Evolutionary conservation across 2,888 invertebrate genomes (phyloP), one percentile per base, ranked within the genome.

Genomic region (Gastracanthus pulcherrimus): DNA sequence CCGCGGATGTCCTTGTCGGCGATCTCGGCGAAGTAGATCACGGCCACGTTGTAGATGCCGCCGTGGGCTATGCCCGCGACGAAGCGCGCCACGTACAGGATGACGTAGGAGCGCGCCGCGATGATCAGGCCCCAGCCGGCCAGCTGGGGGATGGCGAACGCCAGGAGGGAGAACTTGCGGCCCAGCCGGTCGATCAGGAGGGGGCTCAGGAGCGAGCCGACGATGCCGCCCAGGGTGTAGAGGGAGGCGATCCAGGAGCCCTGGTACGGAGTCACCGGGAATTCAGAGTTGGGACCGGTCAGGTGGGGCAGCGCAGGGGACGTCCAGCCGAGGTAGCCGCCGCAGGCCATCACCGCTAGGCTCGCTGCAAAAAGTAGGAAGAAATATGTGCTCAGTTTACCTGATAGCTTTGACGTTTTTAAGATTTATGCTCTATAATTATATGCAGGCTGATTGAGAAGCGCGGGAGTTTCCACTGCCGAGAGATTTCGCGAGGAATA

Each of bases 1-100:
- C 94, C 94, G 36, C 94, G 89, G 41, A 93, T 92, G 26, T 92
- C 92, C 38, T 93, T 93, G 67, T 94, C 93, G 0, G 94, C 92
- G 60, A 94, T 93, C 89, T 94, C 95, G 2, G 93, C 93, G 16
- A 94, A 91, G 87, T 94, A 95, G 86, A 94, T 93, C 0, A 94
- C 93, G 3, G 92, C 90, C 2, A 92, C 92, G 51, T 93, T 92
- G 69, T 92, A 92, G 13, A 92, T 89, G 76, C 92, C 91, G 2
- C 92, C 92, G 76, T 90, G 89, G 9, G 92, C 92, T 48, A 92
- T 89, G 0, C 93, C 93, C 31, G 92, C 92, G 31, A 93, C 83
- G 38, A 92, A 89, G 45, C 93, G 88, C 0, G 92, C 93, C 7
- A 89, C 76, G 84, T 90, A 91, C 1, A 93, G 87, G 23, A 88